Percentiles rank a stretch among this genome's conserved stretches.
phyloP scores from a whole-genome alignment of 2,888 invertebrate genomes.

The Myopa tessellatipennis region DNA sequence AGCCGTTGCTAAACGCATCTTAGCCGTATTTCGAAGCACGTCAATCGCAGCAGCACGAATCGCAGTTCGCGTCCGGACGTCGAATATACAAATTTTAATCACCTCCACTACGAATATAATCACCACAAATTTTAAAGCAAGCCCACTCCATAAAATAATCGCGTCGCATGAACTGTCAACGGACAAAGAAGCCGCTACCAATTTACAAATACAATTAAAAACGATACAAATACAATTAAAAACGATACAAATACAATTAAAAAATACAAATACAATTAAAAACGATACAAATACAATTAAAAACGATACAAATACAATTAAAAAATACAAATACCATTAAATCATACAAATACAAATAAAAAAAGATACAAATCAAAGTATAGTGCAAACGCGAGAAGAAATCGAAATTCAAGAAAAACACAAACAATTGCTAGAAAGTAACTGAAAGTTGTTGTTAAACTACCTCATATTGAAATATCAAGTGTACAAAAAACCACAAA shows the following conservation, averaged over 20 bases:
- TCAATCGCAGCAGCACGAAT: neutral
- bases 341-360: slow-evolving; percentile 42
- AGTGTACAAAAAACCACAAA: slow-evolving; percentile 52
- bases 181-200: slow-evolving; percentile 19
- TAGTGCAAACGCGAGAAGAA: slow-evolving; percentile 35
- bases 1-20: slow-evolving; percentile 7
- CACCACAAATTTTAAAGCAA: slow-evolving; percentile 34
- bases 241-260: slow-evolving; percentile 45
- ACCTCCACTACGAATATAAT: neutral
- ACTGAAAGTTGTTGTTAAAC: slow-evolving; percentile 45
- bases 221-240: slow-evolving; percentile 44
- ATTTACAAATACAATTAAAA: slow-evolving; percentile 47
- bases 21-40: slow-evolving; percentile 32
- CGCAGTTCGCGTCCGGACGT: slow-evolving; percentile 8
- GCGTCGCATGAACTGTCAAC: neutral
- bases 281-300: slow-evolving; percentile 46
- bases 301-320: slow-evolving; percentile 45
- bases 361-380: slow-evolving; percentile 47
- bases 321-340: slow-evolving; percentile 44
- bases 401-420: slow-evolving; percentile 16
- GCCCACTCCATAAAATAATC: slow-evolving; percentile 13
- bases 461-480: slow-evolving; percentile 53
- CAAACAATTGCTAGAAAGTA: neutral
- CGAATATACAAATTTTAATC: slow-evolving; percentile 36
- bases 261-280: slow-evolving; percentile 42